Conservation (phyloP, 2,113 vertebrate genomes). For the Siniperca chuatsi region DNA sequence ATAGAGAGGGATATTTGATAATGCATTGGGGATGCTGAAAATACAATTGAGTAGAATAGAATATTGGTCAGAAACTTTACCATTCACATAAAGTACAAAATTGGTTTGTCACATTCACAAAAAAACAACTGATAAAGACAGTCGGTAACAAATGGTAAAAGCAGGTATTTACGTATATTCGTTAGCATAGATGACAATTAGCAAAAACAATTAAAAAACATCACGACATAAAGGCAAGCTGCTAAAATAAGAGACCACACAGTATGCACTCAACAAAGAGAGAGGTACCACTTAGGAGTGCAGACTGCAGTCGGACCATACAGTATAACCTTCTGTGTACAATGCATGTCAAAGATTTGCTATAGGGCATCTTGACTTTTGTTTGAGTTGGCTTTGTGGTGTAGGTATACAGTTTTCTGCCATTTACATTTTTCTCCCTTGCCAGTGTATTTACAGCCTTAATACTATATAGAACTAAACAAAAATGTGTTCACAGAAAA, state of each 20-base stretch:
- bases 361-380: background rate
- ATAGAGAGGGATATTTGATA: background rate
- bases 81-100: background rate
- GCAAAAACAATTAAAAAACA: background rate
- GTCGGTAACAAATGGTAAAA: background rate
- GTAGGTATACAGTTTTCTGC: background rate
- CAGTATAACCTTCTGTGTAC: background rate
- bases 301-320: background rate
- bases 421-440: background rate
- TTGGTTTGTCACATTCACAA: background rate
- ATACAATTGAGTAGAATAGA: background rate
- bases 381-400: background rate
- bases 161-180: background rate
- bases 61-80: background rate
- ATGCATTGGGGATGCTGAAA: background rate
- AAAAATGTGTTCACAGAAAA: conserved; percentile 5
- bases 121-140: background rate
- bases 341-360: background rate
- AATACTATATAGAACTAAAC: background rate
- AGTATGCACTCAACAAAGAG: background rate
- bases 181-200: background rate
- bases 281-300: background rate
- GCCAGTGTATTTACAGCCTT: background rate
- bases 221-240: background rate
- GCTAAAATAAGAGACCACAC: background rate